These are phyloP conservation scores for Latheticus oryzae DNA, from an alignment of 2,888 invertebrate species.

Conservation along the genomic window DNA sequence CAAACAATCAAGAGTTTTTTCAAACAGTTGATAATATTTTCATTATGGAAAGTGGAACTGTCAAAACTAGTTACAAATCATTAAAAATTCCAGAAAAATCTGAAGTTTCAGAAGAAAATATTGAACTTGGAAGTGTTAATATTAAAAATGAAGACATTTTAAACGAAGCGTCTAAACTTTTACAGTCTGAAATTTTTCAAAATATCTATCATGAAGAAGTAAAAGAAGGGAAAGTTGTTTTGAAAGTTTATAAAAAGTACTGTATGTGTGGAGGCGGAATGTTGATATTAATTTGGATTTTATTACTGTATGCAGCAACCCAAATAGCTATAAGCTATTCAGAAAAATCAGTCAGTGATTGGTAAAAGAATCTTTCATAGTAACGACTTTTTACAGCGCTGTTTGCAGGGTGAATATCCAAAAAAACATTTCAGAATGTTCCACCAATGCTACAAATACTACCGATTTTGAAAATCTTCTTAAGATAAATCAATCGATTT, in stretches of 20 bases:
- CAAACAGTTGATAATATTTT: slow-evolving; percentile 62
- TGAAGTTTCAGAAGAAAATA: slow-evolving; percentile 12
- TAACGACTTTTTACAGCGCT: slow-evolving; percentile 1
- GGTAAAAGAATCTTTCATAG: slow-evolving; percentile 49
- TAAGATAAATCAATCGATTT: no score
- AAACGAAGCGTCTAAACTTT: slow-evolving; percentile 32
- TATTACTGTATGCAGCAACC: slow-evolving; percentile 48
- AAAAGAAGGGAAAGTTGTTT: slow-evolving; percentile 51
- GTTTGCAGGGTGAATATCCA: slow-evolving; percentile 16
- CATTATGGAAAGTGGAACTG: slow-evolving; percentile 56
- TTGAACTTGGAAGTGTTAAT: slow-evolving; percentile 6
- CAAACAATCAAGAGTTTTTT: slow-evolving; percentile 51
- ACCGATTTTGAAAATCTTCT: no score
- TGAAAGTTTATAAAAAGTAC: slow-evolving; percentile 53
- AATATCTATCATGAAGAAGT: slow-evolving; percentile 53
- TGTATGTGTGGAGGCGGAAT: slow-evolving; percentile 53
- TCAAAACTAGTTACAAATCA: slow-evolving; percentile 10
- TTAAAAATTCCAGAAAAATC: no score
- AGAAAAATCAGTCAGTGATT: slow-evolving; percentile 52
- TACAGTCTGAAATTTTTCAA: no score
- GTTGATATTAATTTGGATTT: slow-evolving; percentile 44
- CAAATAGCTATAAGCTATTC: slow-evolving; percentile 48
- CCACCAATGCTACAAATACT: background rate
- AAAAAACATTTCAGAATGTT: slow-evolving; percentile 11
- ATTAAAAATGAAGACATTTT: slow-evolving; percentile 14